Evolutionary conservation across 2,797 vertebrate genomes (phyloP).

Genomic region (Benthosema pterotum): DNA sequence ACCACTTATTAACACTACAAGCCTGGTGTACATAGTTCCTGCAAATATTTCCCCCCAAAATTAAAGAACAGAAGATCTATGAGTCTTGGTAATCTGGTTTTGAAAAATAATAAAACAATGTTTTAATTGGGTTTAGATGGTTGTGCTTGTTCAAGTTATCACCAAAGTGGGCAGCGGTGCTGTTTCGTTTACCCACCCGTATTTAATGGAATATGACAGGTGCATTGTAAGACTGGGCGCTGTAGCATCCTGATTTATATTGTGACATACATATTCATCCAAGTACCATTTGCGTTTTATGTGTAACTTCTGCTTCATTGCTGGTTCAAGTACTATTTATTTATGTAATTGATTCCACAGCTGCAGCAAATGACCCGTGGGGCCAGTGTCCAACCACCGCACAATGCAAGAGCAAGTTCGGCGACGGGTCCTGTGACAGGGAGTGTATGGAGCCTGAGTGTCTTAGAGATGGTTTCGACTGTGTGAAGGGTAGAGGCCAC

Average conservation of each 20-base stretch:
- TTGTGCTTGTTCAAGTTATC: not conserved
- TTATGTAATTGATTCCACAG: constrained; percentile 43
- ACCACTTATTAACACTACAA: not conserved
- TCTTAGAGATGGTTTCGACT: constrained; percentile 88
- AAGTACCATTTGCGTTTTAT: not conserved
- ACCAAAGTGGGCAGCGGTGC: not conserved
- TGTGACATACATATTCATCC: not conserved
- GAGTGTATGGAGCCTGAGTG: constrained; percentile 82
- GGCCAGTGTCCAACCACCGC: constrained; percentile 73
- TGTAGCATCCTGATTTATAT: too few species aligned
- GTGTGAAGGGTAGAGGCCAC: constrained; percentile 60
- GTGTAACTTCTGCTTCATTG: not conserved
- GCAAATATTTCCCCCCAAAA: too few species aligned
- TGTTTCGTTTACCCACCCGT: too few species aligned
- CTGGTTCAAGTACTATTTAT: not conserved
- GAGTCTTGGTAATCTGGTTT: too few species aligned
- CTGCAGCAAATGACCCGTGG: constrained; percentile 79
- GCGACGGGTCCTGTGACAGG: constrained; percentile 80
- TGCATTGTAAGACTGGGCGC: too few species aligned
- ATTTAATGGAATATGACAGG: too few species aligned
- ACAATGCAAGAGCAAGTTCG: constrained; percentile 82
- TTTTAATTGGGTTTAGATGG: too few species aligned
- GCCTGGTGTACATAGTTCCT: too few species aligned
- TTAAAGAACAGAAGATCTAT: too few species aligned
- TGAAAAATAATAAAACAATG: too few species aligned